These are phyloP conservation scores for Diarsia dahlii DNA, from an alignment of 2,888 invertebrate genomes.

Conservation along the genomic window DNA sequence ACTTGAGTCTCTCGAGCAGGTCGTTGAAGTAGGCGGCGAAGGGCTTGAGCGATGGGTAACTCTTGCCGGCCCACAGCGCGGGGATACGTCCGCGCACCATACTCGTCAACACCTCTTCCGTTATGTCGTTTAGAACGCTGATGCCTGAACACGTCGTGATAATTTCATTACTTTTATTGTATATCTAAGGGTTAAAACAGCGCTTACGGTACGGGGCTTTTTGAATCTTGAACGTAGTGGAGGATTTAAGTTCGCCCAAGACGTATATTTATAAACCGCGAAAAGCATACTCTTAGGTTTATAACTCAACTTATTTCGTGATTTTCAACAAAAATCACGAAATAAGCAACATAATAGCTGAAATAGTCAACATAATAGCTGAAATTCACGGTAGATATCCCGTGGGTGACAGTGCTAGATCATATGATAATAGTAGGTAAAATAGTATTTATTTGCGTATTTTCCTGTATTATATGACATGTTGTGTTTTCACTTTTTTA, in stretches of 20 bases:
- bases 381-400: too few relatives aligned
- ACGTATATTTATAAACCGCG: neutral
- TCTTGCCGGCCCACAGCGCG: conserved; percentile 95
- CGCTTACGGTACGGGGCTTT: neutral
- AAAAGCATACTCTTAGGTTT: neutral
- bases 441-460: too few relatives aligned
- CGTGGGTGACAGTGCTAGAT: too few relatives aligned
- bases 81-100: conserved; percentile 96
- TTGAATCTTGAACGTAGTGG: neutral
- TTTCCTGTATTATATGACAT: too few relatives aligned
- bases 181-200: neutral
- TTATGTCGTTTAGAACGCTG: conserved; percentile 95
- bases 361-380: too few relatives aligned
- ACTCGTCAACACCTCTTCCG: conserved; percentile 96
- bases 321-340: too few relatives aligned
- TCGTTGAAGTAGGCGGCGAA: conserved; percentile 96
- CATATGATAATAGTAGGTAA: too few relatives aligned
- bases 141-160: conserved; percentile 91
- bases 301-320: too few relatives aligned
- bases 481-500: too few relatives aligned
- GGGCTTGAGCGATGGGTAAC: conserved; percentile 98
- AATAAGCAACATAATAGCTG: too few relatives aligned
- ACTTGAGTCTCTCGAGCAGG: conserved; percentile 95
- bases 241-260: neutral
- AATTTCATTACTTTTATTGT: neutral